Evolutionary conservation across 1,140 invertebrate species (phyloP), one percentile per base, ranked within the genome.

Genomic region (Drosophila fuyamai): DNA sequence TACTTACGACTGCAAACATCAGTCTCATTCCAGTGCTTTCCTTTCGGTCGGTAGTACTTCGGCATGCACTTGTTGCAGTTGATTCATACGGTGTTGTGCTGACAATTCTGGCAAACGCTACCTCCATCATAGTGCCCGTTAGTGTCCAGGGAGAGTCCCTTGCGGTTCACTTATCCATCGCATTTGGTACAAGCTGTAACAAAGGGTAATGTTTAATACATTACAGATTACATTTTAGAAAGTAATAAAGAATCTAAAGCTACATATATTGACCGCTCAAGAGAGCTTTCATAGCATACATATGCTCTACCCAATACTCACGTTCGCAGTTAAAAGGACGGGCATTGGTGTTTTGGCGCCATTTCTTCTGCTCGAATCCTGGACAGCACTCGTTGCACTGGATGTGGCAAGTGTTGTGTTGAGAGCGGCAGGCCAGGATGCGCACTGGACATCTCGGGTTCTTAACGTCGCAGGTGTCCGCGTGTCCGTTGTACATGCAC

Each of bases 401-500:
- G 8, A 96, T 95, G 1, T 98, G 99, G 85, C 98, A 99, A 0
- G 99, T 99, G 91, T 99, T 97, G 90, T 99, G 98, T 82, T 98
- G 96, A 92, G 99, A 99, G 8, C 95, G 94, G 91, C 99, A 99
- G 5, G 98, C 94, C 0, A 99, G 94, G 2, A 92, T 88, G 14
- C 86, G 97, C 96, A 88, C 96, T 95, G 16, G 95, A 95, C 89
- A 97, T 29, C 94, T 94, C 0, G 96, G 96, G 89, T 98, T 97
- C 43, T 94, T 94, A n/a, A 97, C 96, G 80, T 98, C 97, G 93
- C 99, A 99, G 4, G 95, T 96, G 55, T 97, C 96, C 0, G 99
- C 99, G 92, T 99, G 99, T 13, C 99, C 99, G 92, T 99, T 99
- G 92, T 99, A 99, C 93, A 99, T 98, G 93, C 99, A 99, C 8